Percentiles rank a stretch among this genome's conserved stretches.
Conservation (phyloP, 2,888 invertebrate genomes). For the Apamea sordens region DNA sequence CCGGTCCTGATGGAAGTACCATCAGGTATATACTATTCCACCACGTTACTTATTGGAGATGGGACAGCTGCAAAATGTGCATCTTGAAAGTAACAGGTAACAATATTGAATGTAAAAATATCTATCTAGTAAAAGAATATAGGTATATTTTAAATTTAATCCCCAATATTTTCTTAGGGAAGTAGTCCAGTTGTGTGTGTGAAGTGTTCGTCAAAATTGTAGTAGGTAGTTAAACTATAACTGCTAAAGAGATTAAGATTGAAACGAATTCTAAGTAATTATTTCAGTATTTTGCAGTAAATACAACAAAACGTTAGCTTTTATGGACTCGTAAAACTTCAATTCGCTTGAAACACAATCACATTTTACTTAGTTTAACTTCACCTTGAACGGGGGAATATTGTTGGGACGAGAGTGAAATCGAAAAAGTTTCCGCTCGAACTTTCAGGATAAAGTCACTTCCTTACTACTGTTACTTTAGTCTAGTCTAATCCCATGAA, state of each 20-base stretch:
- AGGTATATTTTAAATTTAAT: not conserved
- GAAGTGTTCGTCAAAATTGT: not conserved
- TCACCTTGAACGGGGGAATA: constrained; percentile 50
- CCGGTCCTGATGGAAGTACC: not conserved
- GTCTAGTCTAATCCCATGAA: constrained; percentile 20
- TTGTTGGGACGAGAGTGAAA: constrained; percentile 62
- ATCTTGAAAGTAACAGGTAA: constrained; percentile 38
- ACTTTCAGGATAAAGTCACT: constrained; percentile 48
- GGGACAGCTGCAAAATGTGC: not conserved
- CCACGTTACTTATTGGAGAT: not conserved
- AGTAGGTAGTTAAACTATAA: not conserved
- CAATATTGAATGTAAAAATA: not conserved
- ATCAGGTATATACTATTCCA: not conserved
- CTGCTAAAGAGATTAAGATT: constrained; percentile 4
- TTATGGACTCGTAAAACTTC: constrained; percentile 51
- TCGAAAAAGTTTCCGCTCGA: constrained; percentile 67
- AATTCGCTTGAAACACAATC: constrained; percentile 54
- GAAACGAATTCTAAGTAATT: constrained; percentile 10
- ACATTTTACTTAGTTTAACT: constrained; percentile 55
- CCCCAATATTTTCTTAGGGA: not conserved
- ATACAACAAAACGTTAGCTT: constrained; percentile 29
- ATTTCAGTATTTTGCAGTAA: constrained; percentile 14
- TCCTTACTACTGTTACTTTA: constrained; percentile 46
- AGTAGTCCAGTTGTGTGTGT: not conserved
- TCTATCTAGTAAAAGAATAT: not conserved